Percentiles rank a stretch among this genome's conserved stretches.
Evolutionary conservation across 2,797 vertebrate genomes (phyloP).

Genomic region (Crypturellus tataupa): DNA sequence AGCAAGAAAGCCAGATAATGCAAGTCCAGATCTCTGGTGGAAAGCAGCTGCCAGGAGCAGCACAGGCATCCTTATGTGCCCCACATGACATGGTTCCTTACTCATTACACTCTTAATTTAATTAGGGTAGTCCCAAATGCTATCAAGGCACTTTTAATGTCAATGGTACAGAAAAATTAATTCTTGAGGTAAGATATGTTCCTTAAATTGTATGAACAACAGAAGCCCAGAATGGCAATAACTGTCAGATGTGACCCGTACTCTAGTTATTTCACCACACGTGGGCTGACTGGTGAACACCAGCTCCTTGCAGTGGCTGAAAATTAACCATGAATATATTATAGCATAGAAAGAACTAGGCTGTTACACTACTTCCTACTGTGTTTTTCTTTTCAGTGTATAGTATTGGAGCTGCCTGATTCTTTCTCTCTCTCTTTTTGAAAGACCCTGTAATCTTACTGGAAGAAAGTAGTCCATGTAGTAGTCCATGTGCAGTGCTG

Average conservation of each 20-base stretch:
- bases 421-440: not conserved
- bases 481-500: not conserved
- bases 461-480: not conserved
- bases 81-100: not conserved
- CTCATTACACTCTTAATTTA: not conserved
- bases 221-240: not conserved
- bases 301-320: not conserved
- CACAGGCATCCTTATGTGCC: not conserved
- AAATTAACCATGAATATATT: conserved; percentile 29
- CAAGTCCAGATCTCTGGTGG: not conserved
- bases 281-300: not conserved
- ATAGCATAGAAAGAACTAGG: not conserved
- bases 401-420: not conserved
- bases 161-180: not conserved
- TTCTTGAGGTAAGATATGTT: not conserved
- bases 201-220: not conserved
- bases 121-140: not conserved
- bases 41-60: conserved; percentile 21
- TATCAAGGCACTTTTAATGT: not conserved
- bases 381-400: conserved; percentile 6
- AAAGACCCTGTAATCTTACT: not conserved
- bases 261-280: not conserved
- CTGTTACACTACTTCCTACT: not conserved
- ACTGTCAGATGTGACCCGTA: not conserved
- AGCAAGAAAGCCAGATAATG: conserved; percentile 8